phyloP scores from a whole-genome alignment of 53 echinoderm and acorn worm genomes.

The Apostichopus leukothele region DNA sequence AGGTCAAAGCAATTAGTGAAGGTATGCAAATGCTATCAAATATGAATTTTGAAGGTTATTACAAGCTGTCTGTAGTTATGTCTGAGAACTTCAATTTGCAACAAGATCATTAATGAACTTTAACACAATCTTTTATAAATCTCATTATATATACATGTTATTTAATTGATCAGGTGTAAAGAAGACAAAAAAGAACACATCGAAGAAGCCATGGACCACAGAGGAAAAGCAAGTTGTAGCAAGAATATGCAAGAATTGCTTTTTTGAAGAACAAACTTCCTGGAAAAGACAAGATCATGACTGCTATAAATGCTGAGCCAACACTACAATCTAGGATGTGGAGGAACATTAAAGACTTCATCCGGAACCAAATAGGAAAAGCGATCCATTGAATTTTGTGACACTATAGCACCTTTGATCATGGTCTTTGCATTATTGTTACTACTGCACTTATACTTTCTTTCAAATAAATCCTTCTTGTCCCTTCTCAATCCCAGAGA shows the following conservation, averaged over 20 bases:
- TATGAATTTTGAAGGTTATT: no score
- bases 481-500: no score
- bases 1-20: neutral
- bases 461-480: no score
- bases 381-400: slow-evolving; percentile 28
- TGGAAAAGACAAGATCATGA: neutral
- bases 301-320: neutral
- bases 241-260: neutral
- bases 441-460: no score
- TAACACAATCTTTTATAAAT: no score
- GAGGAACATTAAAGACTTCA: slow-evolving; percentile 56
- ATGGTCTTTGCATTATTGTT: no score
- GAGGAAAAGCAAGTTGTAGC: slow-evolving; percentile 1
- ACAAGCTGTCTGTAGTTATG: no score
- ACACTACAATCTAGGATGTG: slow-evolving; percentile 42
- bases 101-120: no score
- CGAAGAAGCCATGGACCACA: neutral
- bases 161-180: neutral
- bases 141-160: no score
- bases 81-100: no score
- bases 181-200: neutral
- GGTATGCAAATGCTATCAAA: neutral
- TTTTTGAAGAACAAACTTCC: slow-evolving; percentile 8
- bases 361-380: slow-evolving; percentile 50
- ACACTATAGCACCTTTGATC: no score